These are phyloP conservation scores for Micromussa lordhowensis DNA, from an alignment of 92 coral and sea anemone genomes.

Conservation along the genomic window DNA sequence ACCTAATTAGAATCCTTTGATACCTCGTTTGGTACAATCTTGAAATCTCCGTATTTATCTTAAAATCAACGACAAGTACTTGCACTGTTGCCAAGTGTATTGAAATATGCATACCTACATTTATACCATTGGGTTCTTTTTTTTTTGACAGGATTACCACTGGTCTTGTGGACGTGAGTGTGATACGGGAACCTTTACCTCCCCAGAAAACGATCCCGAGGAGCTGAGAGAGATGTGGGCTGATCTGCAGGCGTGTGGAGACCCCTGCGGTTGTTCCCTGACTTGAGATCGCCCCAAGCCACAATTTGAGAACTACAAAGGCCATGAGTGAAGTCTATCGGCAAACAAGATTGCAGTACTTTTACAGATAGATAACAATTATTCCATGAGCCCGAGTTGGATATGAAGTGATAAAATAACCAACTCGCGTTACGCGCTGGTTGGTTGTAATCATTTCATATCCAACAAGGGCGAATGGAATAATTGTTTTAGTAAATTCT, in stretches of 20 bases:
- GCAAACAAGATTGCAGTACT: no score
- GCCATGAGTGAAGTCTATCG: no score
- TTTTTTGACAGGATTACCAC: slow-evolving; percentile 72
- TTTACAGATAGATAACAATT: no score
- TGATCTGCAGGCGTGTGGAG: slow-evolving; percentile 68
- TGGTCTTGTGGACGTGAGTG: slow-evolving; percentile 86
- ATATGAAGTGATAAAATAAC: no score
- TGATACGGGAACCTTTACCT: slow-evolving; percentile 63
- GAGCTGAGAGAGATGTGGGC: slow-evolving; percentile 81
- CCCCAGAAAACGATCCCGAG: slow-evolving; percentile 82
- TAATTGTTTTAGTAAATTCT: no score
- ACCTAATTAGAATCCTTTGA: background rate
- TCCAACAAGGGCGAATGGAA: no score
- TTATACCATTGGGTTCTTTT: no score
- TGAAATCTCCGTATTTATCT: background rate
- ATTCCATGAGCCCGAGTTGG: no score
- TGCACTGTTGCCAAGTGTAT: background rate
- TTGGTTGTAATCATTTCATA: no score
- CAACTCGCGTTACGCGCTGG: no score
- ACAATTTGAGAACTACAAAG: no score
- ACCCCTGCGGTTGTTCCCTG: slow-evolving; percentile 74
- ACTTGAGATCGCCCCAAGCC: background rate
- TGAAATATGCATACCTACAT: background rate
- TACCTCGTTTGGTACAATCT: background rate
- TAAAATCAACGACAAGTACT: background rate